A percentile compares a stretch with the other conserved stretches of the same genome.
Conservation (phyloP, 2,113 vertebrate species). For the Otus sunia region DNA sequence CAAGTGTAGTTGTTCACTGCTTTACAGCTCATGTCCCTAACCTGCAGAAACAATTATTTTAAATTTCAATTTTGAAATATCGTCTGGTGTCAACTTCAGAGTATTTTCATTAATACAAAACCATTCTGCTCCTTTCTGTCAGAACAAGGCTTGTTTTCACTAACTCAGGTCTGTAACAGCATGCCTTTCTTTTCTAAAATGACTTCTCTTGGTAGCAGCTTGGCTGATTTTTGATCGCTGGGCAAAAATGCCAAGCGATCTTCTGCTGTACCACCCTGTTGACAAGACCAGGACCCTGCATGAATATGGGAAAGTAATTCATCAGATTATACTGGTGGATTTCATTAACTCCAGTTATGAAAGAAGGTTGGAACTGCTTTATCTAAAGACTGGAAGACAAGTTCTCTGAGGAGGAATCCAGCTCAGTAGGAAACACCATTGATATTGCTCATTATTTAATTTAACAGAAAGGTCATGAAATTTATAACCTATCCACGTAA, state of each 20-base stretch:
- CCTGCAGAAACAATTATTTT: slow-evolving; percentile 54
- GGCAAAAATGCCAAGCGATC: background rate
- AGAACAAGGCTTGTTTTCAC: slow-evolving; percentile 8
- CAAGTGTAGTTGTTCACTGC: slow-evolving; percentile 57
- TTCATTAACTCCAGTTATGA: background rate
- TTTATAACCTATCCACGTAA: background rate
- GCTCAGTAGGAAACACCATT: background rate
- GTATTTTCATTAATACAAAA: slow-evolving; percentile 2
- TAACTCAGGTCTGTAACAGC: background rate
- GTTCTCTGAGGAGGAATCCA: background rate
- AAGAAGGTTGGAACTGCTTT: background rate
- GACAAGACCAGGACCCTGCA: background rate
- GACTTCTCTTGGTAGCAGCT: background rate
- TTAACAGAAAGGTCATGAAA: background rate
- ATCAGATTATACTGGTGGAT: background rate
- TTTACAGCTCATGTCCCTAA: slow-evolving; percentile 63
- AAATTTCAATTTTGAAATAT: slow-evolving; percentile 60
- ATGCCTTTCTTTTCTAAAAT: background rate
- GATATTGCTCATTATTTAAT: slow-evolving; percentile 15
- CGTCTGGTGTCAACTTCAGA: slow-evolving; percentile 34
- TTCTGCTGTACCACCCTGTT: background rate
- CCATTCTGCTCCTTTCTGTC: background rate
- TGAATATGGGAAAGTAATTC: background rate
- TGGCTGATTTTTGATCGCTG: background rate
- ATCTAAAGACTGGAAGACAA: background rate